Evolutionary conservation across 2,888 invertebrate species (phyloP), one percentile per base, ranked within the genome.

Genomic region (Cephalotes varians): DNA sequence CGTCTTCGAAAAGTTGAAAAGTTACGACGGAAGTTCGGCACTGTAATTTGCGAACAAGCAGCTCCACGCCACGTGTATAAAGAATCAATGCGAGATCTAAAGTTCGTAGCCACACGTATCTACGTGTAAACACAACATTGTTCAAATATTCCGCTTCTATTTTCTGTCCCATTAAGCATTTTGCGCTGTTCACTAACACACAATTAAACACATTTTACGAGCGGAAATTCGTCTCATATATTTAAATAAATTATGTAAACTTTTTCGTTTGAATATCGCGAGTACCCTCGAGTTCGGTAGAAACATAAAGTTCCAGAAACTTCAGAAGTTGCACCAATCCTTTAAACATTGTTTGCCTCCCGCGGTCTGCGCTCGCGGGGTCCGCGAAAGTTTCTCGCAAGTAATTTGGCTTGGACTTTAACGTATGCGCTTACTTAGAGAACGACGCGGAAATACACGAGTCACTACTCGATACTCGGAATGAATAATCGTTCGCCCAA

Each of bases 261-360:
- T 44, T 44, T 56, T 31, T 12, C 44, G 18, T 51, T 56, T 18
- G 25, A 21, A 71, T 71, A 47, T 56, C 40, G 25, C 34, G 44
- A 77, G 34, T 9, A 7, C 21, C 44, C 44, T 31, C 44, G 21
- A 44, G 21, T 77, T 67, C 44, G 21, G 28, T n/a, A 5, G 3
- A 7, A 51, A 62, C 47, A 74, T 25, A 21, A 54, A 40, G 34
- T 71, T 65, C 5, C 51, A 12, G 21, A 67, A 25, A 79, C 44
- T 58, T 56, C 0, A 3, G 28, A 80, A 74, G 47, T 73, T 49
- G 25, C 60, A 9, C 12, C 60, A 49, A 60, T 51, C 49, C 74
- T 62, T 80, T 60, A 80, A 80, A 73, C 80, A 72, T 49, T 49
- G 74, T 74, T 74, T 60, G 40, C 40, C n/a, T 51, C 47, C 28